Evolutionary conservation across 2,797 vertebrate species (phyloP), one percentile per base, ranked within the genome.

Genomic region (Cephalopachus bancanus): DNA sequence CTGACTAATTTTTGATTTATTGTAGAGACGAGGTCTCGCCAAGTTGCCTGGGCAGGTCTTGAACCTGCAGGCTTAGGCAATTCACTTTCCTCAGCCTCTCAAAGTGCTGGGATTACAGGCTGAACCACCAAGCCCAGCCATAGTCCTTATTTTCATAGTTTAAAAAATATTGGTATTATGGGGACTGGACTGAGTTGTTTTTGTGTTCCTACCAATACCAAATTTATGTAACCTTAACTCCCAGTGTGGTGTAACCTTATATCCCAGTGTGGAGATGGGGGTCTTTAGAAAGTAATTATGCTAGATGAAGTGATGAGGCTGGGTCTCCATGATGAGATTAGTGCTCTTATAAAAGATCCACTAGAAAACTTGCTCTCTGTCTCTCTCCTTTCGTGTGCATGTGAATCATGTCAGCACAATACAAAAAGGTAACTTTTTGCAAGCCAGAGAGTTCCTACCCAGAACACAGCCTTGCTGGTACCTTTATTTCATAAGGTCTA

Each of bases 151-250:
- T 76, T 44, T 22, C 20, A 33, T 4, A 53, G 8, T 37, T 79
- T 91, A 75, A 74, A 81, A 91, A 30, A 19, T 1, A 16, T 44
- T 53, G 74, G 22, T 53, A 10, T 26, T 74, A 9, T 60, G 4
- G n/a, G n/a, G n/a, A n/a, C n/a, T n/a, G n/a, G 44, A 62, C 3
- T 79, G 71, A 83, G 20, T 22, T 5, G 15, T 22, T 5, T 37
- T 44, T 75, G 5, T 76, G 12, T 7, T 2, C 3, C 3, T 49
- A 10, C 10, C 0, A 10, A 64, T 7, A 5, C 4, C 5, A 24
- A n/a, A 4, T 85, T 30, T 26, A 44, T n/a, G 17, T 75, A 76
- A 9, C 10, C 11, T 3, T 37, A 44, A 17, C 8, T 7, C 26
- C 26, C 79, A 91, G 33, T 10, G 79, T 5, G 28, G 49, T 44